Base-by-base conservation (phyloP, 1,140 invertebrate genomes). In the Sitodiplosis mosellana region DNA sequence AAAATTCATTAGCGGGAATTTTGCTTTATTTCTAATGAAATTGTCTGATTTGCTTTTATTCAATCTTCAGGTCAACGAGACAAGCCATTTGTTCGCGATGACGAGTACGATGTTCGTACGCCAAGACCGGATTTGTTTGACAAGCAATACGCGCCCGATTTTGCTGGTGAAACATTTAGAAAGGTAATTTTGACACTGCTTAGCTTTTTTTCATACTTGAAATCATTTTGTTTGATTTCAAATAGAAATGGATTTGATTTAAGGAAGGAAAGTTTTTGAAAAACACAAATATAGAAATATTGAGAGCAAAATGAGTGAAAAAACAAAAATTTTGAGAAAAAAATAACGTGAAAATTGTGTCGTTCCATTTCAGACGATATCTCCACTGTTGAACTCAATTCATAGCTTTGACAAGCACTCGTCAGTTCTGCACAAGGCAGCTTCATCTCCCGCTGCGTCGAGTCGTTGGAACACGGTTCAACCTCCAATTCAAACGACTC, bases 11-110 rank as follows among this genome's bases (percentile, higher is more conserved):
- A n/a, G n/a, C n/a, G n/a, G n/a, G n/a, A n/a, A n/a, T n/a, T n/a
- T n/a, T n/a, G n/a, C n/a, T n/a, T n/a, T n/a, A n/a, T n/a, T n/a
- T n/a, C n/a, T n/a, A n/a, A n/a, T n/a, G n/a, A n/a, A 14, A 38
- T 3, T 36, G 33, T 10, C 15, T 46, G 34, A 20, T 47, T 19
- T 47, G 33, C 10, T n/a, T 15, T 37, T 47, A 19, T 14, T 33
- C 12, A 47, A 49, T 15, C 60, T 60, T 3, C 59, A 74, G 72
- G 72, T 45, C 77, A 80, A 56, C 63, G 70, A 15, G 75, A 77
- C 55, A 78, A 77, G 53, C 76, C 76, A 0, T 81, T 81, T 55
- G 75, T 80, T 2, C 73, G 74, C 11, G 76, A 80, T 48, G 70
- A 72, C 46, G 73, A 75, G 48, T 70, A 74, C 57, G 69, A 67